Evolutionary conservation across 2,113 vertebrate genomes (phyloP).

Genomic region (Apus apus): DNA sequence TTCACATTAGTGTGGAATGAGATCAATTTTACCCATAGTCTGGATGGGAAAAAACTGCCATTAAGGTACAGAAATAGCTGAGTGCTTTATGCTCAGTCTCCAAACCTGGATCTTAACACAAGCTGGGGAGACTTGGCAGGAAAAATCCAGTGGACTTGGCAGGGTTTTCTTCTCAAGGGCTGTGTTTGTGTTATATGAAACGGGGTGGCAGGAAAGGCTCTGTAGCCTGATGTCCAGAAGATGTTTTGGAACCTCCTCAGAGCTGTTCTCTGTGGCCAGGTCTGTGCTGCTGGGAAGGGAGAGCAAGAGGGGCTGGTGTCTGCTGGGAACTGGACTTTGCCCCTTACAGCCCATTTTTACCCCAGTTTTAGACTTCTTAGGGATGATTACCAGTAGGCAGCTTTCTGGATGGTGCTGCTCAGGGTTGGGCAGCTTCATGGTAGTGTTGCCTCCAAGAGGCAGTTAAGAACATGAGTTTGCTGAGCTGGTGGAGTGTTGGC

Average conservation of each 20-base stretch:
- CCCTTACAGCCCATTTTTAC: background rate
- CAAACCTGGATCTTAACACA: background rate
- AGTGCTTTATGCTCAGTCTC: background rate
- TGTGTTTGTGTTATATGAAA: background rate
- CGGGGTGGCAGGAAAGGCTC: background rate
- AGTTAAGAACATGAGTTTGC: background rate
- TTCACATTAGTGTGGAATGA: background rate
- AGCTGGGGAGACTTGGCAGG: background rate
- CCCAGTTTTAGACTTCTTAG: background rate
- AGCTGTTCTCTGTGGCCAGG: fast-evolving
- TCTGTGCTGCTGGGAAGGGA: background rate
- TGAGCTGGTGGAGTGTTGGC: background rate
- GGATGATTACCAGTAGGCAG: background rate
- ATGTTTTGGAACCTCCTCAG: background rate
- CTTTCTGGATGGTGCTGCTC: background rate
- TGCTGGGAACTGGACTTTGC: background rate
- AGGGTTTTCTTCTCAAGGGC: background rate
- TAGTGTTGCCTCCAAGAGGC: background rate
- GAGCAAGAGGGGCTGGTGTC: background rate
- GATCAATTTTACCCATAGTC: background rate
- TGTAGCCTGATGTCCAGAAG: background rate
- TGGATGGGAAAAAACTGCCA: background rate
- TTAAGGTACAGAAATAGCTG: background rate
- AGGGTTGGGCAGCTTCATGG: background rate
- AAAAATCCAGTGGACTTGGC: background rate